phyloP scores from a whole-genome alignment of 2,888 invertebrate species.

The Rhopalosiphum nymphaeae region DNA sequence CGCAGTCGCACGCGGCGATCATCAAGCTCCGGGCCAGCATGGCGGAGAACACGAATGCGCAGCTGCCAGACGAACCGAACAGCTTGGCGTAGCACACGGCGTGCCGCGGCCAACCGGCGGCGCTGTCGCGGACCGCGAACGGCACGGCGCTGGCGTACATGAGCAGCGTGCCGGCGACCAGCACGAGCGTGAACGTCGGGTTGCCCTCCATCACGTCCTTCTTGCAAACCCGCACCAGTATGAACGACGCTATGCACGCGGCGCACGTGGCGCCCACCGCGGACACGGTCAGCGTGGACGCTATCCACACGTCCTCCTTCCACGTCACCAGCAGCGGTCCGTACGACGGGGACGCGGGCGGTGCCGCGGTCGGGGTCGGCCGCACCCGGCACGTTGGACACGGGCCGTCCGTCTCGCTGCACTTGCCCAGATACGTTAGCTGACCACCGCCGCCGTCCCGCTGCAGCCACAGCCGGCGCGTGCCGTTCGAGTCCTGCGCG shows the following conservation, averaged over 20 bases:
- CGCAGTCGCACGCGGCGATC: conserved; percentile 76
- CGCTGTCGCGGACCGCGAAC: conserved; percentile 69
- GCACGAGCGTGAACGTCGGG: conserved; percentile 73
- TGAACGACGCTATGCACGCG: conserved; percentile 77
- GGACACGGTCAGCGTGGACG: conserved; percentile 75
- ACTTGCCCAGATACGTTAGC: neutral
- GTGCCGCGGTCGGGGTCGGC: neutral
- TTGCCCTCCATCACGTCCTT: conserved; percentile 79
- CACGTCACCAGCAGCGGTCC: conserved; percentile 35
- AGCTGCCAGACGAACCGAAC: conserved; percentile 73
- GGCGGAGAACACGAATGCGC: conserved; percentile 77
- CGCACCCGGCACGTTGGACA: conserved; percentile 16
- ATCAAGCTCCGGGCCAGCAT: conserved; percentile 77
- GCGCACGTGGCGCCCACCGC: conserved; percentile 77
- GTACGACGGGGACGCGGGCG: neutral
- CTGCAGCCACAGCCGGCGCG: conserved; percentile 35
- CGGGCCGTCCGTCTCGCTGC: neutral
- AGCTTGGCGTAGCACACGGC: conserved; percentile 69
- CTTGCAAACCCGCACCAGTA: conserved; percentile 76
- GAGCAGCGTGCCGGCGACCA: conserved; percentile 71
- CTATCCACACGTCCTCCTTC: conserved; percentile 63
- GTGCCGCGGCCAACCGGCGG: neutral
- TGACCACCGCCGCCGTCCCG: neutral
- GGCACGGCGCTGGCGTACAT: conserved; percentile 71
- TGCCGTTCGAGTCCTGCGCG: conserved; percentile 53